Conservation (phyloP, 2,113 vertebrate genomes). For the Corythaixoides concolor region DNA sequence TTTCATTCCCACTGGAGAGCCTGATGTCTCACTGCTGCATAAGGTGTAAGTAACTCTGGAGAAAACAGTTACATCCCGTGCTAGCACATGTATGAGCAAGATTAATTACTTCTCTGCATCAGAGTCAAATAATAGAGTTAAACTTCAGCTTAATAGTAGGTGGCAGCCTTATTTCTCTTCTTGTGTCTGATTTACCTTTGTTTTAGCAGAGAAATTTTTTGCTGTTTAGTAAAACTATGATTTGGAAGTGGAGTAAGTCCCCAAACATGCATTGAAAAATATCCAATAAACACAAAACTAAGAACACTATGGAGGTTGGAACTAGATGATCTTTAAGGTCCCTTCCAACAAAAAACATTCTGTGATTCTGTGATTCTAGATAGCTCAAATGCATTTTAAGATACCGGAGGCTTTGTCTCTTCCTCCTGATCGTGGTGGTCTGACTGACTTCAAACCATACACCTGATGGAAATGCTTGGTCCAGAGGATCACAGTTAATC, state of each 20-base stretch:
- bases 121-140: neutral
- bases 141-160: neutral
- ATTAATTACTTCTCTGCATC: neutral
- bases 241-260: neutral
- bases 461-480: neutral
- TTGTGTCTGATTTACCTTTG: neutral
- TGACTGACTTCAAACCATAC: neutral
- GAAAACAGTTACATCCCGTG: neutral
- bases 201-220: neutral
- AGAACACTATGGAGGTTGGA: neutral
- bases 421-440: neutral
- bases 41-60: neutral
- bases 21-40: neutral
- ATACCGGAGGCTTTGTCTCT: neutral
- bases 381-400: neutral
- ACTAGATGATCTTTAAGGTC: too few species aligned
- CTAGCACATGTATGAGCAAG: accelerated
- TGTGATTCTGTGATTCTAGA: too few species aligned
- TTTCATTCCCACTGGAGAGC: neutral
- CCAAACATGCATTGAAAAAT: neutral
- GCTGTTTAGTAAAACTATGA: neutral
- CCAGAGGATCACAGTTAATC: neutral
- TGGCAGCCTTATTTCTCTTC: neutral
- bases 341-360: too few species aligned
- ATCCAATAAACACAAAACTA: neutral